Base-by-base conservation (phyloP, 2,797 vertebrate species). In the Hydrophis major region DNA sequence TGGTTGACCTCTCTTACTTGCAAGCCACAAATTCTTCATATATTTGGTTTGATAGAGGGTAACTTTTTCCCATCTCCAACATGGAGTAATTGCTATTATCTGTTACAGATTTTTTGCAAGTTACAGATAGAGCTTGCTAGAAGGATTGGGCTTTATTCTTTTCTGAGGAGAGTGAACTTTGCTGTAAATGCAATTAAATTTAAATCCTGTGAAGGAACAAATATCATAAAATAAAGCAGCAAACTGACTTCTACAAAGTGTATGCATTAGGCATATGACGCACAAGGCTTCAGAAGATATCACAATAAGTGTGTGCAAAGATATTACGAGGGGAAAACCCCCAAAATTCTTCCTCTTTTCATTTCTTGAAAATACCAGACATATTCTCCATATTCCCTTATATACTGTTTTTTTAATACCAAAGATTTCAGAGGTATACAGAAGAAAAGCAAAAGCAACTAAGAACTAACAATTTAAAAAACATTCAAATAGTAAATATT, bases 101-200 rank as follows among this genome's bases (percentile, higher is more conserved):
- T 88, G 47, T 89, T 42, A 56, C 55, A 94, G 53, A 57, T 42
- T 63, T 66, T 90, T 32, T 32, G 25, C 86, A 83, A 74, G 10
- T 60, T 93, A 88, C 6, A 91, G 57, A 32, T 90, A 42, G 59
- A 89, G 69, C 28, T 86, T 91, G 25, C 12, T 90, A 90, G 89
- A 90, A 14, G 63, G 90, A n/a, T 20, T 94, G 61, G 0, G 93
- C 7, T 86, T 1, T 1, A 66, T 92, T 60, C 57, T 87, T 56
- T 89, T 94, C 92, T 89, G 93, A 0, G 89, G 92, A 1, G 10
- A 86, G 92, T 93, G 1, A 61, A 47, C 27, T 95, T 94, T 89
- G 66, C 20, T 83, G 42, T 89, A 96, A 92, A 89, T 55, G 57
- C 50, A 90, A 92, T 89, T 92, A 91, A 56, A 86, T 91, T 78